Evolutionary conservation across 2,797 vertebrate genomes (phyloP), one percentile per base, ranked within the genome.

Genomic region (Crocidura indochinensis): DNA sequence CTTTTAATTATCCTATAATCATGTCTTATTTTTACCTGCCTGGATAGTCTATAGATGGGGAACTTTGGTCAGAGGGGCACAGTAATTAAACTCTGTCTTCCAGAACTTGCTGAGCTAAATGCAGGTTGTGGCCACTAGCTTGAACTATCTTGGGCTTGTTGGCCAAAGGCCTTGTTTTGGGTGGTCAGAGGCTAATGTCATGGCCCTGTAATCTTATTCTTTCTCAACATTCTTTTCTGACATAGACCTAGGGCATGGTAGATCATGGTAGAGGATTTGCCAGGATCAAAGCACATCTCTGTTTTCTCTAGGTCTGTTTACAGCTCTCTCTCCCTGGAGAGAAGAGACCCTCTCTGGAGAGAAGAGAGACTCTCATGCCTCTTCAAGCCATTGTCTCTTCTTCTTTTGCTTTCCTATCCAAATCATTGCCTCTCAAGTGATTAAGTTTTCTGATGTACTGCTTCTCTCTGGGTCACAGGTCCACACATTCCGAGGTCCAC

Each of bases 401-500:
- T 44, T 90, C 92, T 90, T 20, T 79, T 91, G 93, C 80, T 88
- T 95, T 96, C 95, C 92, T 95, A 90, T 95, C 95, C 69, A 71
- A 76, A 38, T 95, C 95, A 94, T 96, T 95, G 96, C 96, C 96
- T 97, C 97, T 93, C 80, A 88, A 94, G 24, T 96, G 82, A 97
- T 88, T 84, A 51, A 77, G 10, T 47, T 78, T 90, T 46, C 76
- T 94, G 75, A 95, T 73, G 84, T 56, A 68, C 29, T 74, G 31
- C 65, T 84, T 85, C 26, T 20, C 79, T 94, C 64, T 96, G 80
- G 91, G 24, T 97, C 96, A 0, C 98, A 99, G 99, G 99, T 99
- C 82, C 99, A 99, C 84, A 99, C 99, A 0, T 99, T 99, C 96
- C 98, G 99, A 97, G 99, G 99, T 93, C 99, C 99, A 0, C 99